phyloP scores from a whole-genome alignment of 2,888 invertebrate genomes.

The Meghimatium bilineatum region DNA sequence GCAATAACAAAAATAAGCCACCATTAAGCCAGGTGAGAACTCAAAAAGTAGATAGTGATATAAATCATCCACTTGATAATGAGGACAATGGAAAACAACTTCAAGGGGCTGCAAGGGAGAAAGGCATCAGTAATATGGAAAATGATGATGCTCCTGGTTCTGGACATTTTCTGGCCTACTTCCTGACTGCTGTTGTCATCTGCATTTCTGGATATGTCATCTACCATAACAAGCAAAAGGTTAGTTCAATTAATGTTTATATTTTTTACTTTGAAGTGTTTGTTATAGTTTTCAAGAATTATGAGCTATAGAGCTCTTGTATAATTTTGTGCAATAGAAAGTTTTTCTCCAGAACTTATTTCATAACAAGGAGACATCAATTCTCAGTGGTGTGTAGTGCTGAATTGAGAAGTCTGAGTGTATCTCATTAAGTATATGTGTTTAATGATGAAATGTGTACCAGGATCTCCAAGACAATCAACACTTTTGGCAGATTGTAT shows the following conservation, averaged over 20 bases:
- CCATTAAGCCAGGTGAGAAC: not conserved
- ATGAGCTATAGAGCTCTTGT: too few species aligned
- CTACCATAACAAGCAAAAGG: conserved; percentile 83
- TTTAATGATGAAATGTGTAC: too few species aligned
- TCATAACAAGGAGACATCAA: too few species aligned
- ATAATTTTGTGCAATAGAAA: too few species aligned
- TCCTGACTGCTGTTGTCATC: conserved; percentile 82
- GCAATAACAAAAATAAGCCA: not conserved
- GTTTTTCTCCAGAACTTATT: too few species aligned
- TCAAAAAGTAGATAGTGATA: not conserved
- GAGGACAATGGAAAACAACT: not conserved
- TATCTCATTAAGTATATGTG: too few species aligned
- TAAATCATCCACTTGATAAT: not conserved
- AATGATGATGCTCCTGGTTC: conserved; percentile 52
- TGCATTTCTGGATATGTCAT: conserved; percentile 82
- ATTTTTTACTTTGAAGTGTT: too few species aligned
- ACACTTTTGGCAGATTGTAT: too few species aligned
- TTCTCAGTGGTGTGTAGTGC: too few species aligned
- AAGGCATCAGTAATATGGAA: not conserved
- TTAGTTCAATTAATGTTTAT: conserved; percentile 60
- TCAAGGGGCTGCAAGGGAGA: not conserved
- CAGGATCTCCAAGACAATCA: too few species aligned
- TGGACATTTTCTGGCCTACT: conserved; percentile 83
- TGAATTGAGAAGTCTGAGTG: too few species aligned
- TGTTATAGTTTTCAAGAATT: too few species aligned